These are phyloP conservation scores for Uromys caudimaculatus DNA, from an alignment of 2,797 vertebrate genomes.

Conservation along the genomic window DNA sequence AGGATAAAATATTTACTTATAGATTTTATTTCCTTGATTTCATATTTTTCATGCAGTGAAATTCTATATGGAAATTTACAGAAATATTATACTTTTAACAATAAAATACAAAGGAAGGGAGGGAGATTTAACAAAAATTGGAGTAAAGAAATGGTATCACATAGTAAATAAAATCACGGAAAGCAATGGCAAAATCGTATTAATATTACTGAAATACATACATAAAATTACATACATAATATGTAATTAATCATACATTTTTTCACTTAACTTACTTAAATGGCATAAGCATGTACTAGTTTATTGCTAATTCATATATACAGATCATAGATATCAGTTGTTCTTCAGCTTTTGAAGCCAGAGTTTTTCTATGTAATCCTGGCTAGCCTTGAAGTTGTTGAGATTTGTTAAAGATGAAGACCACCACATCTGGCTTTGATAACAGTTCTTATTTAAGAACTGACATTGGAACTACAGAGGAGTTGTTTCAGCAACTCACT, in stretches of 20 bases:
- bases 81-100: slow-evolving; percentile 16
- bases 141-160: not conserved
- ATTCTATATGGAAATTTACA: not conserved
- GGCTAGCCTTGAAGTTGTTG: not conserved
- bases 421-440: not conserved
- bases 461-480: not conserved
- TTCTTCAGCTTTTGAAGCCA: not conserved
- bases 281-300: not conserved
- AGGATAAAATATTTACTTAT: not conserved
- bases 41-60: not conserved
- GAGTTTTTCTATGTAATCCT: not conserved
- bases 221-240: too few relatives aligned
- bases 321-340: not conserved
- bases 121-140: not conserved
- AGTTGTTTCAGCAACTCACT: not conserved
- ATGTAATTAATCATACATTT: not conserved
- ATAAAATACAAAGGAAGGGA: not conserved
- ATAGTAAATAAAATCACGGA: not conserved
- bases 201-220: too few relatives aligned
- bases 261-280: not conserved
- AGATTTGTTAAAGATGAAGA: not conserved
- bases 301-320: not conserved
- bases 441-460: not conserved
- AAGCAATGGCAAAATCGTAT: not conserved
- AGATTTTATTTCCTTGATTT: not conserved